phyloP scores from a whole-genome alignment of 2,113 vertebrate genomes.

The Ctenodactylus gundi region DNA sequence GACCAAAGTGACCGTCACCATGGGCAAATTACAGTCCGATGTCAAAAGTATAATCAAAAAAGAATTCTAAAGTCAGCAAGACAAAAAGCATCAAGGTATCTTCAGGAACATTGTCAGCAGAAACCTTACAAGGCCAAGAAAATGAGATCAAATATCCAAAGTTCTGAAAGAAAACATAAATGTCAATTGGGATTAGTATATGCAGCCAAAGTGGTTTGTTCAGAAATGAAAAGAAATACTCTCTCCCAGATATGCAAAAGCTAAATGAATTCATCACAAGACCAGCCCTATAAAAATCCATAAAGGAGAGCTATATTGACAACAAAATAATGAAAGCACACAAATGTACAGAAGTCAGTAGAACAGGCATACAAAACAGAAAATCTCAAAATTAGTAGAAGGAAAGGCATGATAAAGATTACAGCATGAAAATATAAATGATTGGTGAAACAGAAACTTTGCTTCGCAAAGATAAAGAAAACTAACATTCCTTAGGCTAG shows the following conservation, averaged over 20 bases:
- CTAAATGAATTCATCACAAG: background rate
- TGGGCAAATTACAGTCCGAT: too few species aligned
- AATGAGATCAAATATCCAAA: background rate
- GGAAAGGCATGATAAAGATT: background rate
- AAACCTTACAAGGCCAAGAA: background rate
- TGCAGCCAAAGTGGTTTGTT: too few species aligned
- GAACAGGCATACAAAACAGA: background rate
- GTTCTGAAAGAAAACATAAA: too few species aligned
- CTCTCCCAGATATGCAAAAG: too few species aligned
- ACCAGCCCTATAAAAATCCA: background rate
- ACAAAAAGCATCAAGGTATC: too few species aligned
- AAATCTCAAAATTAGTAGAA: background rate
- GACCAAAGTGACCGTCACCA: background rate
- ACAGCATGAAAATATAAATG: background rate
- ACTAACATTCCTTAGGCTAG: too few species aligned
- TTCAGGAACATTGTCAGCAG: background rate
- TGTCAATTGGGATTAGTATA: too few species aligned
- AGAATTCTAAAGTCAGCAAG: too few species aligned
- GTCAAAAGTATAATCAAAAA: too few species aligned
- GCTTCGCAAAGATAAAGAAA: too few species aligned
- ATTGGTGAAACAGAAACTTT: background rate
- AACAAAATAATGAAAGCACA: background rate
- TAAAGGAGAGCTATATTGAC: background rate
- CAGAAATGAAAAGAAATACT: too few species aligned
- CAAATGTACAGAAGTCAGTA: background rate